Base-by-base conservation (phyloP, 2,888 invertebrate species). In the Orthonevra nobilis region DNA sequence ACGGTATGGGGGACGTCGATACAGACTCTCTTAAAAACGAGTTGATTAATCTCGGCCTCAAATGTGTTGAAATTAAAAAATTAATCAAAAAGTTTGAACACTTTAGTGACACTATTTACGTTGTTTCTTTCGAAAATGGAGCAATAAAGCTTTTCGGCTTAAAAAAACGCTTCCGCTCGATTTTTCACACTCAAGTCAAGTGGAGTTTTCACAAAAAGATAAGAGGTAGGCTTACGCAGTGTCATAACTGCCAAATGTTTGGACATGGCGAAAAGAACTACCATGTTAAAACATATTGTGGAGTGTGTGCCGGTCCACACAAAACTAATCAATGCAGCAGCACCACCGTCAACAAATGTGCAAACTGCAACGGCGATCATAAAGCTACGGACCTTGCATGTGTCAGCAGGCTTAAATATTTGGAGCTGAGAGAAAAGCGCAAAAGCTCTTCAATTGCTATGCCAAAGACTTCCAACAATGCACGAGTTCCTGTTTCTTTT, bases 181-280 rank as follows among this genome's bases (percentile, higher is more conserved):
- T n/a, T n/a, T n/a, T n/a, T n/a, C n/a, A n/a, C n/a, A n/a, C n/a
- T n/a, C n/a, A n/a, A n/a, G n/a, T 72, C 10, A 54, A 36, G 9
- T 82, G 66, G 74, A 64, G 48, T 2, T 68, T 48, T 32, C 69
- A 81, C 34, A 38, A 61, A 50, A 81, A 64, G 46, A 12, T 66
- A 2, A 72, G 56, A 72, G 50, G 66, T 20, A 81, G 66, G 63
- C 64, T 50, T 7, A 60, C 63, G 10, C 79, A 79, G 52, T 81
- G 77, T 12, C 61, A n/a, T n/a, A n/a, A n/a, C n/a, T n/a, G n/a
- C n/a, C n/a, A n/a, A n/a, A n/a, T n/a, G n/a, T n/a, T n/a, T 40
- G 73, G 73, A 0, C 70, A 77, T 17, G 77, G 69, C 10, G 69
- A 81, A 6, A 44, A 40, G 1, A 70, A 63, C 6, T 82, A 81